Evolutionary conservation across 2,797 vertebrate genomes (phyloP).

Genomic region (Schizothorax lantsangensis): DNA sequence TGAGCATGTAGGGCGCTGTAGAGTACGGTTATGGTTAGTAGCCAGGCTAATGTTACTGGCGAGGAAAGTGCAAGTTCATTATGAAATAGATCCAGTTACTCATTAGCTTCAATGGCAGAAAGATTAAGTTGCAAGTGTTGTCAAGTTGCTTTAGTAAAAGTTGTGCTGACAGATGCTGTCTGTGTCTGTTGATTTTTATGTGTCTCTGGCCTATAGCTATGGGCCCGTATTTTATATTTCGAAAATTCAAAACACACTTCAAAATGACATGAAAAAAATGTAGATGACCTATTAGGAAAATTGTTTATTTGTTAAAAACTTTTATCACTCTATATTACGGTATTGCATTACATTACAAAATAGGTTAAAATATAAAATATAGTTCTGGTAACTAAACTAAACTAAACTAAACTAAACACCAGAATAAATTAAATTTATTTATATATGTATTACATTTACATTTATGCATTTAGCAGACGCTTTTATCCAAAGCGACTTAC

Average conservation of each 20-base stretch:
- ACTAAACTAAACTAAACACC: too few relatives aligned
- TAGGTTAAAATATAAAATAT: neutral
- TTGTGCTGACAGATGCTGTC: conserved; percentile 44
- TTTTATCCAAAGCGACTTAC: too few relatives aligned
- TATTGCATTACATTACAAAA: neutral
- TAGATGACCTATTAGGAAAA: neutral
- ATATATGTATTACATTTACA: too few relatives aligned
- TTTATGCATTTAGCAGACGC: too few relatives aligned
- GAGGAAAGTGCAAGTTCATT: conserved; percentile 67
- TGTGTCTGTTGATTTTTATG: conserved; percentile 37
- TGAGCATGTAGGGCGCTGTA: conserved; percentile 38
- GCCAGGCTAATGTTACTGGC: conserved; percentile 71
- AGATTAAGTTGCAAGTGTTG: conserved; percentile 50
- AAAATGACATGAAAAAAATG: neutral
- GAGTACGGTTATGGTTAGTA: conserved; percentile 49
- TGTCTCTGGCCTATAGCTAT: neutral
- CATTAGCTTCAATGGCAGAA: conserved; percentile 65
- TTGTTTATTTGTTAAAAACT: neutral
- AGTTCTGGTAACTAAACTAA: neutral
- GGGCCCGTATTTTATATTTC: neutral
- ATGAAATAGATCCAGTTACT: conserved; percentile 76
- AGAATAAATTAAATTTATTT: too few relatives aligned
- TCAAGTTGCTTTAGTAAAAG: conserved; percentile 48
- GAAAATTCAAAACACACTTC: neutral
- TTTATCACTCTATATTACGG: neutral